Evolutionary conservation across 1,140 invertebrate species (phyloP).

Genomic region (Nasonia vitripennis): DNA sequence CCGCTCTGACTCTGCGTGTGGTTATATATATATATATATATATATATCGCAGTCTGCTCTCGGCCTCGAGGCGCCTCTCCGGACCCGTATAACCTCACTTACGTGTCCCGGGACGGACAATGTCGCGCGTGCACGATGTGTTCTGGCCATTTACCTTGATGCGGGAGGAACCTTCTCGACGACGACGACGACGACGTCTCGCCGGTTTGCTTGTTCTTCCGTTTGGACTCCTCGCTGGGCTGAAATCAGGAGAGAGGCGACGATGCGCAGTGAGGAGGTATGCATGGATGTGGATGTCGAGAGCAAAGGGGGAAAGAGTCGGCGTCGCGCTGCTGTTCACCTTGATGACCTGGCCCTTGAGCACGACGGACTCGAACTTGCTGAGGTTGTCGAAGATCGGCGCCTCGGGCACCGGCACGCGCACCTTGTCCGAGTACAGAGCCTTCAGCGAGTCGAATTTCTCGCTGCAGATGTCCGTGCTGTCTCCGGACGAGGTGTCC

Average conservation of each 20-base stretch:
- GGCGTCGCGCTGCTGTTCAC: not conserved
- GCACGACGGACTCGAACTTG: conserved; percentile 75
- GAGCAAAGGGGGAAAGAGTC: too few species aligned
- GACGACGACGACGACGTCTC: conserved; percentile 50
- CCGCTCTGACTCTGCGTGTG: not conserved
- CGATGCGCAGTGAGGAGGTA: too few species aligned
- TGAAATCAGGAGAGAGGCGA: not conserved
- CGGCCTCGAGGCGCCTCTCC: not conserved
- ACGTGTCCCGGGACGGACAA: not conserved
- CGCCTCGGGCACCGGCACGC: conserved; percentile 75
- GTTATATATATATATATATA: not conserved
- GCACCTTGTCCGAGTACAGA: conserved; percentile 76
- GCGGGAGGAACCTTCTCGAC: conserved; percentile 66
- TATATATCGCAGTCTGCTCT: not conserved
- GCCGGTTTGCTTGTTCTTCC: conserved; percentile 49
- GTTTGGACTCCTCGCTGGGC: conserved; percentile 45
- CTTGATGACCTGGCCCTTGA: conserved; percentile 54
- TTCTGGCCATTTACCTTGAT: conserved; percentile 70
- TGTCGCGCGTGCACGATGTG: not conserved
- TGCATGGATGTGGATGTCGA: too few species aligned
- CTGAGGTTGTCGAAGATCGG: conserved; percentile 79
- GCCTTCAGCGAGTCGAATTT: conserved; percentile 82
- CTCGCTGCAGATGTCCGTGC: conserved; percentile 79
- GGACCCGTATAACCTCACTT: conserved; percentile 26
- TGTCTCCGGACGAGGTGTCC: conserved; percentile 71